Evolutionary conservation across 2,113 vertebrate species (phyloP).

Genomic region (Cavia aperea): DNA sequence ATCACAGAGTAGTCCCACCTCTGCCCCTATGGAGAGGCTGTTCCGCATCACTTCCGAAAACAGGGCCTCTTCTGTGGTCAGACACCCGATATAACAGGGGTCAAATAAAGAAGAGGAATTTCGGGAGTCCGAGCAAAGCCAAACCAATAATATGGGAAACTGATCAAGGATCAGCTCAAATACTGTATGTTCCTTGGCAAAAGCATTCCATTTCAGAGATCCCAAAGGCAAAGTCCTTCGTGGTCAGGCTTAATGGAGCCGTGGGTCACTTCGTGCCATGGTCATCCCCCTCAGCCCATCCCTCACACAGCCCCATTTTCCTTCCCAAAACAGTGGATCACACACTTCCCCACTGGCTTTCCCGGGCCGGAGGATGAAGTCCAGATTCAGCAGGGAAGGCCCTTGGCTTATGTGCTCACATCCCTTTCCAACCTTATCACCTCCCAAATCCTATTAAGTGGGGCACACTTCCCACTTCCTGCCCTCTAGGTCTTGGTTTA

Average conservation of each 20-base stretch:
- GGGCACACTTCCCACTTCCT: background rate
- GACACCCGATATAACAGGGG: background rate
- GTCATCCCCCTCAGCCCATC: background rate
- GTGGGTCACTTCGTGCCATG: background rate
- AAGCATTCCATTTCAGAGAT: slow-evolving; percentile 3
- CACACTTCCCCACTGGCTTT: background rate
- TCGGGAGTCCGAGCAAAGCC: background rate
- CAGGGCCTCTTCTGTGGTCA: background rate
- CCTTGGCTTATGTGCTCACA: background rate
- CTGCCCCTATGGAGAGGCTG: background rate
- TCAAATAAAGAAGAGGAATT: background rate
- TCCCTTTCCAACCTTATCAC: background rate
- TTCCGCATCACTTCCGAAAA: slow-evolving; percentile 25
- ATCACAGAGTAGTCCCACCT: background rate
- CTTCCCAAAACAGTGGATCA: background rate
- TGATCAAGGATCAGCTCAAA: background rate
- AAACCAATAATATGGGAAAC: background rate
- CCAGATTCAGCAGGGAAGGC: background rate
- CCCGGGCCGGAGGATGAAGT: background rate
- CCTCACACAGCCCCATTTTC: background rate
- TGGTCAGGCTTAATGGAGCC: background rate
- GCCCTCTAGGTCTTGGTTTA: background rate
- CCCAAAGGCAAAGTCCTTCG: background rate
- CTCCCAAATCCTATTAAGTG: slow-evolving; percentile 10
- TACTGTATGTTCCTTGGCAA: background rate